Evolutionary conservation across 2,888 invertebrate species (phyloP), one percentile per base, ranked within the genome.

Genomic region (Strigamia transsilvanica): DNA sequence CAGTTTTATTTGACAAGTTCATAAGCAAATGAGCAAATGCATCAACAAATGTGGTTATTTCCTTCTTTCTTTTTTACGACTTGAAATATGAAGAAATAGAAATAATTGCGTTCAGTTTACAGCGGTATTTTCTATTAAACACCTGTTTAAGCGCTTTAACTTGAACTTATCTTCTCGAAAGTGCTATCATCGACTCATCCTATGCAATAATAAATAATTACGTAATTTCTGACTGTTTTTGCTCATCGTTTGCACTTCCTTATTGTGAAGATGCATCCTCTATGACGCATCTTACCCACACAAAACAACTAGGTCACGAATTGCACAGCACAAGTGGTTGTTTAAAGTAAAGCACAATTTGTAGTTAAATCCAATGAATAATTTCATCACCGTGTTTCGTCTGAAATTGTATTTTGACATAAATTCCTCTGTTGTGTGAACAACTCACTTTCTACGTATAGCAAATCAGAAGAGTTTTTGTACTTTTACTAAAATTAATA

Each of bases 141-240:
- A 27, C n/a, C 6, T 38, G 38, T 38, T 6, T 38, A 2, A 38
- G 9, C 10, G 38, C 38, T 9, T 38, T 38, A 38, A 27, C 3
- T 27, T 27, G 27, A 3, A 3, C 27, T 27, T 27, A 27, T 2
- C 27, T 27, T 27, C 27, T 27, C 38, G 9, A 38, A 9, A 38
- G 6, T 38, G 38, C 38, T 27, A 38, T 38, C 10, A 6, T 38
- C 38, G 38, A 27, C 27, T 27, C 27, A 27, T 27, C 27, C 27
- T 27, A 27, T 2, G 27, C 23, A 21, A 23, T 73, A 23, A 32
- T 27, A 1, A 73, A 73, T 73, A 32, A 73, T 73, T 73, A 27
- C 73, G n/a, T 73, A 73, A 73, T 73, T 73, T n/a, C 73, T 73
- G 27, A 73, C 73, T 7, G n/a, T 73, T 27, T 32, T 73, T 73